These are phyloP conservation scores for Borostomias antarcticus DNA, from an alignment of 2,797 vertebrate species.

Conservation along the genomic window DNA sequence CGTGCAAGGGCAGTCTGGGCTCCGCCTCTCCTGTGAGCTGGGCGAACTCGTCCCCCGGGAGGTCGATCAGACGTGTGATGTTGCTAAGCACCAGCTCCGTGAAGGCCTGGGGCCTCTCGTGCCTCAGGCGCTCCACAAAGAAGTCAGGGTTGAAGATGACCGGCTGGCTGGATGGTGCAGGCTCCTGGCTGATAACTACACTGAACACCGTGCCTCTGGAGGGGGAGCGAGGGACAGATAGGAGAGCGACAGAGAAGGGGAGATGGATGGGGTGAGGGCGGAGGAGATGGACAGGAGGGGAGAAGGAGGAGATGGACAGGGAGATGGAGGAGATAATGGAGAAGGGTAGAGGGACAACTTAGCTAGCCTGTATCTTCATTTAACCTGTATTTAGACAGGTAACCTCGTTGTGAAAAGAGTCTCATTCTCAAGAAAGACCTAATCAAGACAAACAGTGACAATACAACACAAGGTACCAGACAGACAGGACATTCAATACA, in stretches of 20 bases:
- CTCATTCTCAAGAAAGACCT: no score
- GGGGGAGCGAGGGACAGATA: constrained; percentile 15
- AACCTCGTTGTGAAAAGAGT: no score
- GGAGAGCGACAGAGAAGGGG: not conserved
- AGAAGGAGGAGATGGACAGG: not conserved
- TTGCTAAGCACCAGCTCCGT: constrained; percentile 91
- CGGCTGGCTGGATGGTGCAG: constrained; percentile 75
- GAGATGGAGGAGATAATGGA: not conserved
- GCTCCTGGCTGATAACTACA: constrained; percentile 86
- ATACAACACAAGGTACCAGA: no score
- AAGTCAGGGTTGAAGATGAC: constrained; percentile 98
- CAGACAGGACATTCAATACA: no score
- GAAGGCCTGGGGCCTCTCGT: constrained; percentile 89
- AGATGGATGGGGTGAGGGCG: not conserved
- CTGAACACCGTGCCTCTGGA: constrained; percentile 87
- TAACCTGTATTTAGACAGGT: no score
- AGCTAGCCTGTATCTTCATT: no score
- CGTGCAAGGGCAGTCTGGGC: constrained; percentile 80
- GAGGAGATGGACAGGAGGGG: no score
- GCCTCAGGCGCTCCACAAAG: constrained; percentile 93
- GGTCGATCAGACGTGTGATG: constrained; percentile 91
- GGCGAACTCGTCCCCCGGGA: constrained; percentile 92
- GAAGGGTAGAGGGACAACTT: no score
- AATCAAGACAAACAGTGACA: no score
- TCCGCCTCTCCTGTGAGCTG: constrained; percentile 90